Evolutionary conservation across 1,140 invertebrate species (phyloP).

Genomic region (Orussus abietinus): DNA sequence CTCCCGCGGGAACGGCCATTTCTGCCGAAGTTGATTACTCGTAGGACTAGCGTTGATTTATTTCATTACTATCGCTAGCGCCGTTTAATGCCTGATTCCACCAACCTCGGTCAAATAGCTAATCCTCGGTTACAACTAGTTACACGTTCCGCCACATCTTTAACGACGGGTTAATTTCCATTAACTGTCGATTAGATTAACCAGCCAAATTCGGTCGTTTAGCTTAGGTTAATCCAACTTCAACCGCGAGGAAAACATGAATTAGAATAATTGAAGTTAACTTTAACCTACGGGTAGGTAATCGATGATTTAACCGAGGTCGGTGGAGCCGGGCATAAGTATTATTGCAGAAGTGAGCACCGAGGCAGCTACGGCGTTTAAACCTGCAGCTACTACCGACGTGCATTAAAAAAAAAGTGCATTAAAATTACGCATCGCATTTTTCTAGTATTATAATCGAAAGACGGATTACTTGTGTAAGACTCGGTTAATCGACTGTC

Average conservation of each 20-base stretch:
- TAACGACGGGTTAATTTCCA: constrained; percentile 3
- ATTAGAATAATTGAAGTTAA: too few relatives aligned
- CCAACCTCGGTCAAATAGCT: constrained; percentile 4
- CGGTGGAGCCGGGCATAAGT: too few relatives aligned
- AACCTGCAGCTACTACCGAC: too few relatives aligned
- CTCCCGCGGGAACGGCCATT: constrained; percentile 22
- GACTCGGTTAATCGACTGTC: not conserved
- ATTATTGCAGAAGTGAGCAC: too few relatives aligned
- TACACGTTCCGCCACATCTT: constrained; percentile 9
- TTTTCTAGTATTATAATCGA: too few relatives aligned
- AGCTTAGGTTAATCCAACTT: constrained; percentile 14
- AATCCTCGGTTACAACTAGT: constrained; percentile 7
- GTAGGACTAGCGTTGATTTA: constrained; percentile 29
- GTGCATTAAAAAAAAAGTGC: too few relatives aligned
- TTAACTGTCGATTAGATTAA: constrained; percentile 11
- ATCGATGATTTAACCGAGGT: too few relatives aligned
- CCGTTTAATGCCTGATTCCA: constrained; percentile 25
- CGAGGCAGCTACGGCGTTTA: too few relatives aligned
- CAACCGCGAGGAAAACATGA: too few relatives aligned
- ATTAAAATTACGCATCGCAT: too few relatives aligned
- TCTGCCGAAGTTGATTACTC: constrained; percentile 40
- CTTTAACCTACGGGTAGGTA: too few relatives aligned
- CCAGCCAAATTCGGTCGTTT: constrained; percentile 14
- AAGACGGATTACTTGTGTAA: not conserved
- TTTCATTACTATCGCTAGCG: constrained; percentile 26